These are phyloP conservation scores for Monoplex corrugatus DNA, from an alignment of 2,888 invertebrate species.

Conservation along the genomic window DNA sequence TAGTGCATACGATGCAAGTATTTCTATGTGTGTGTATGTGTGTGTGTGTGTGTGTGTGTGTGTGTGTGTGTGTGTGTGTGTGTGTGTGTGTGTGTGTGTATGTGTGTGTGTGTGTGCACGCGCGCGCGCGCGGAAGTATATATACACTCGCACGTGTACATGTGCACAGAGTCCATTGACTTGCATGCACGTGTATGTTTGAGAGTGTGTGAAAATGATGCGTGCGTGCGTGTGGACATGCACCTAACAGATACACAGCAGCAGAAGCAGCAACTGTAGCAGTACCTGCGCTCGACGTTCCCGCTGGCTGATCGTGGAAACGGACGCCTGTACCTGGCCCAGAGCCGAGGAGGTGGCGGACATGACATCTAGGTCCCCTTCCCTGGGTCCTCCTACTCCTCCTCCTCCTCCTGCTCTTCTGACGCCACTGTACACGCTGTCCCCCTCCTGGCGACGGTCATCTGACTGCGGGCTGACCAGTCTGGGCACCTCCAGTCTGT, in stretches of 20 bases:
- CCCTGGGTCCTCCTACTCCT: background rate
- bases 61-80: background rate
- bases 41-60: slow-evolving; percentile 13
- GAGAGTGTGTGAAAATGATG: too few species aligned
- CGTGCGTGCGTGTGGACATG: too few species aligned
- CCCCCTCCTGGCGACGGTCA: background rate
- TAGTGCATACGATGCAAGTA: too few species aligned
- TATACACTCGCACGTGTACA: too few species aligned
- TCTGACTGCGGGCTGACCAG: background rate
- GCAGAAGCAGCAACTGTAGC: too few species aligned
- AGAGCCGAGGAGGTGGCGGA: slow-evolving; percentile 12
- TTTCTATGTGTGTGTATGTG: background rate
- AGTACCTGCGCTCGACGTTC: slow-evolving; percentile 29
- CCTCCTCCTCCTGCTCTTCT: background rate
- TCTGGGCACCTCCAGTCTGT: background rate
- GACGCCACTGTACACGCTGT: background rate
- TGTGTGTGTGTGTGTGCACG: background rate
- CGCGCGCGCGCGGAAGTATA: background rate
- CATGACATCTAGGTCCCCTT: slow-evolving; percentile 31
- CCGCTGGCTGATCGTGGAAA: background rate
- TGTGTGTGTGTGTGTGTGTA: background rate
- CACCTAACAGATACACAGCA: too few species aligned
- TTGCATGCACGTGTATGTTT: too few species aligned
- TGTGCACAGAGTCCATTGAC: too few species aligned
- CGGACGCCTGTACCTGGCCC: background rate